Evolutionary conservation across 2,113 vertebrate genomes (phyloP).

Genomic region (Mirza zaza): DNA sequence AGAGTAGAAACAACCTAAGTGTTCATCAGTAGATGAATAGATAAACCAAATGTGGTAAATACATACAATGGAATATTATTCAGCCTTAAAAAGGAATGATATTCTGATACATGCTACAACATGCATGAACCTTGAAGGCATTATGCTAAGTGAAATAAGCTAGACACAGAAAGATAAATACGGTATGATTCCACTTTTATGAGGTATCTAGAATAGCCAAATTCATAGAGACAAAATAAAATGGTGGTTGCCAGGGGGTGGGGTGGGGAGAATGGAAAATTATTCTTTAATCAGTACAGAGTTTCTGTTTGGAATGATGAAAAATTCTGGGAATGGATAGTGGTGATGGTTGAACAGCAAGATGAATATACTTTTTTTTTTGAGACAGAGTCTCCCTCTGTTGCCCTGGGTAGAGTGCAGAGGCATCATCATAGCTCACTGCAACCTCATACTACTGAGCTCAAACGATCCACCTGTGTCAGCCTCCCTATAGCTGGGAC

Average conservation of each 20-base stretch:
- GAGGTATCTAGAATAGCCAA: not conserved
- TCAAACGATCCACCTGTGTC: too few relatives aligned
- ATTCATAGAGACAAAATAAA: not conserved
- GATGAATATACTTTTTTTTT: not conserved
- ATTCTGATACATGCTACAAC: not conserved
- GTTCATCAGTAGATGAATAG: not conserved
- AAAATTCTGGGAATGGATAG: not conserved
- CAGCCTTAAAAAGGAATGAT: not conserved
- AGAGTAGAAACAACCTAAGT: not conserved
- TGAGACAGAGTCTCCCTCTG: too few relatives aligned
- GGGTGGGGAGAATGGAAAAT: not conserved
- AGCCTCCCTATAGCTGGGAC: too few relatives aligned
- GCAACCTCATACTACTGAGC: too few relatives aligned
- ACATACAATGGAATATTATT: not conserved
- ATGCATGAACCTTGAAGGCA: not conserved
- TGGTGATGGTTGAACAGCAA: not conserved
- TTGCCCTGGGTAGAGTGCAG: too few relatives aligned
- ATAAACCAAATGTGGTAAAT: not conserved
- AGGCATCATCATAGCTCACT: too few relatives aligned
- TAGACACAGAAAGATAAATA: not conserved
- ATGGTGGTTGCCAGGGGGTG: not conserved
- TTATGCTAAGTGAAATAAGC: not conserved
- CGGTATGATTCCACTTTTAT: not conserved
- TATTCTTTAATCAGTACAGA: not conserved
- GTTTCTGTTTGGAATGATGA: not conserved